Base-by-base conservation (phyloP, 2,888 invertebrate genomes). In the Drosophila formosana region DNA sequence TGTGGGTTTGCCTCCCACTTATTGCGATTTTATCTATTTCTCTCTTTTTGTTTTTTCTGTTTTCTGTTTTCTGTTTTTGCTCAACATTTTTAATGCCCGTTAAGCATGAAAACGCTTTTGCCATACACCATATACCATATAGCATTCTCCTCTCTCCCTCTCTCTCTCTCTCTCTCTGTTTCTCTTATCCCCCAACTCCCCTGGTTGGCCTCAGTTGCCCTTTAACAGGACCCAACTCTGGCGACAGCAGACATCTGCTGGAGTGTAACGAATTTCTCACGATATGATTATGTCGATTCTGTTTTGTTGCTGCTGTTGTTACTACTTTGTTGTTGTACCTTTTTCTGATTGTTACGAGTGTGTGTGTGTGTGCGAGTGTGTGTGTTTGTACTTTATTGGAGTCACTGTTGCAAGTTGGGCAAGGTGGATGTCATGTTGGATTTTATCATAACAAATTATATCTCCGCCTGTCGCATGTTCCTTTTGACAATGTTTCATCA, bases 201-300 rank as follows among this genome's bases (percentile, higher is more conserved):
- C 46, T 46, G 50, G 57, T 68, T 77, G 66, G 63, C 72, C 67
- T 57, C 79, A 61, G 68, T 79, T 87, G 82, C 71, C 88, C 89
- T 84, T 80, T 82, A 71, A 71, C 88, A 71, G 73, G 65, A 66
- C 65, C 63, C 75, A 67, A 53, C 56, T 58, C 65, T 65, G 64
- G 69, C 68, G 74, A 73, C 80, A 72, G 75, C 73, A 51, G 52
- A 86, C 91, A 91, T 89, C 90, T 91, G 91, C 79, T 75, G 69
- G 74, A 85, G 84, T 84, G 75, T 77, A 89, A 91, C 88, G 84
- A 91, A 91, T 92, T 92, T 92, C 91, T 78, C 92, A 92, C 92
- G 91, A 80, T 85, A 88, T 92, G 91, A 91, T 92, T 92, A 91
- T 86, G 79, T 84, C 86, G 88, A 86, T 90, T 82, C 88, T 51